Evolutionary conservation across 1,140 invertebrate genomes (phyloP), one percentile per base, ranked within the genome.

Genomic region (Caenorhabditis latens): DNA sequence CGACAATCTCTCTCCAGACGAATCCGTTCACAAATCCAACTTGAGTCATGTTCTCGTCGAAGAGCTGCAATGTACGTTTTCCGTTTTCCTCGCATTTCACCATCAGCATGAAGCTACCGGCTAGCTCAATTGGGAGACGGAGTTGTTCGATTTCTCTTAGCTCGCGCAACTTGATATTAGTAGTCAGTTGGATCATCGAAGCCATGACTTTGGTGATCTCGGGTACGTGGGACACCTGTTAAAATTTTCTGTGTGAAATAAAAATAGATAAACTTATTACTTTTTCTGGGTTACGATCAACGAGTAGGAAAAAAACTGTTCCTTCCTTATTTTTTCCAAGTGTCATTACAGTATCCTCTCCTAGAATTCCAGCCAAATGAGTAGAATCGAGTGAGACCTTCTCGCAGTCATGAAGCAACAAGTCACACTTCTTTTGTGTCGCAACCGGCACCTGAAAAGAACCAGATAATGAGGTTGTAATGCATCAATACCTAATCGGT

Each of bases 101-200:
- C 46, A 67, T 57, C 48, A 85, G 2, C 21, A 67, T 75, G 32
- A 85, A 85, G 16, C 84, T 67, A n/a, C 84, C 84, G 32, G 48
- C 67, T 16, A 85, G 50, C 16, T 53, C 84, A 14, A 85, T 32
- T 24, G 84, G 84, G 6, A 85, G 21, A 21, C 84, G 63, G 8
- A 85, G 42, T 55, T 79, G 63, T n/a, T 85, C 84, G 19, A 85
- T 85, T n/a, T 85, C 48, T 11, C 48, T 85, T n/a, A 85, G n/a
- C 46, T 79, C 46, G 19, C 71, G 71, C 46, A 79, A 14, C 21
- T 79, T 79, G n/a, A 79, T n/a, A 32, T 79, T 79, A 24, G 71
- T 79, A 2, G 71, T 79, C 46, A 79, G n/a, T 50, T 79, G 71
- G 19, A 79, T 24, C 71, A 79, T 79, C 7, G 71, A 79, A 11